A percentile compares a stretch with the other conserved stretches of the same genome.
Evolutionary conservation across 2,888 invertebrate genomes (phyloP).

Genomic region (Cataglyphis altisquamis): DNA sequence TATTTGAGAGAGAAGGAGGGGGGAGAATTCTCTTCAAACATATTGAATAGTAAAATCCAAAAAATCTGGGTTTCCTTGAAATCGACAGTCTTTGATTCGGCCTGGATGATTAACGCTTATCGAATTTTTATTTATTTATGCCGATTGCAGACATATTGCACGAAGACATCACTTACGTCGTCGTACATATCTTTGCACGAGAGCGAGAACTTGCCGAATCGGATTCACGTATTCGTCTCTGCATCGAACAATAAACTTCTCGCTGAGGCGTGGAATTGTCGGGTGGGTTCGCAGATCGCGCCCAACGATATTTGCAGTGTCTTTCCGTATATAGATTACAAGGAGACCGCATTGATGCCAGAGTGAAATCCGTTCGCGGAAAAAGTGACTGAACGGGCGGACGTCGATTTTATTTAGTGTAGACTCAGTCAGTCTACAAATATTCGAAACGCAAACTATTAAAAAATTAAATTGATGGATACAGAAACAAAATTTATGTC

Average conservation of each 20-base stretch:
- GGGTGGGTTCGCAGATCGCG: constrained; percentile 67
- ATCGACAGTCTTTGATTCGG: background rate
- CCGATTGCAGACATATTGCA: constrained; percentile 77
- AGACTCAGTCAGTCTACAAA: background rate
- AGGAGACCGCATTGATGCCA: background rate
- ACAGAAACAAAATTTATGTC: constrained; percentile 21
- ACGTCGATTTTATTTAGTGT: background rate
- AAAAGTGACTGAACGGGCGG: background rate
- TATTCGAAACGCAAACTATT: background rate
- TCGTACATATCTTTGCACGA: constrained; percentile 77
- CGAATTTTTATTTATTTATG: background rate
- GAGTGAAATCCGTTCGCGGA: constrained; percentile 19
- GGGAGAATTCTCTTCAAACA: background rate
- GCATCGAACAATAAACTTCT: constrained; percentile 69
- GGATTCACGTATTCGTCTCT: constrained; percentile 72
- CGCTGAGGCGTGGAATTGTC: constrained; percentile 75
- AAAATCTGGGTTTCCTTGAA: background rate
- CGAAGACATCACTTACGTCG: constrained; percentile 76
- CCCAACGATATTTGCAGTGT: constrained; percentile 67
- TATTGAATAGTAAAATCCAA: background rate
- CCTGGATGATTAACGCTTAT: background rate
- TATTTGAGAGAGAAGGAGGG: background rate
- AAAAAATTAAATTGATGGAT: background rate
- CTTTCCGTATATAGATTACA: constrained; percentile 74
- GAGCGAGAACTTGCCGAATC: constrained; percentile 73